These are phyloP conservation scores for Oryzias sinensis DNA, from an alignment of 2,797 vertebrate genomes.

Conservation along the genomic window DNA sequence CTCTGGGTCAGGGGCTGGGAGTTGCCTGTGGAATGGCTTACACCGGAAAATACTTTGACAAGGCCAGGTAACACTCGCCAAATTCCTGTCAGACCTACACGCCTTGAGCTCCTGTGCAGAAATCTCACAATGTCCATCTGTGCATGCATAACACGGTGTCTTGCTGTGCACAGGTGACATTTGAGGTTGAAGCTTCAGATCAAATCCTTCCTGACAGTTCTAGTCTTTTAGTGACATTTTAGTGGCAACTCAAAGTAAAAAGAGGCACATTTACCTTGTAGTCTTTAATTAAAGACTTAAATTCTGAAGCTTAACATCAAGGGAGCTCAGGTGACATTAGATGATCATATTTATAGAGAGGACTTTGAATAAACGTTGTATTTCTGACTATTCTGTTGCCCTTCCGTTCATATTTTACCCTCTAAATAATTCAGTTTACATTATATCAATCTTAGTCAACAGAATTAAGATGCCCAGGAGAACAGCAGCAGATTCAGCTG, in stretches of 20 bases:
- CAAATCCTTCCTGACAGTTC: slow-evolving; percentile 35
- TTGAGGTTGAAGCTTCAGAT: slow-evolving; percentile 30
- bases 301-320: not conserved
- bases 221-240: slow-evolving; percentile 26
- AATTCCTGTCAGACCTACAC: not conserved
- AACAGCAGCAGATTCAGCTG: slow-evolving; percentile 10
- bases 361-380: too few species aligned
- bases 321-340: not conserved
- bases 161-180: slow-evolving; percentile 43
- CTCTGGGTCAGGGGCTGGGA: slow-evolving; percentile 91
- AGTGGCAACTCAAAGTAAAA: slow-evolving; percentile 2
- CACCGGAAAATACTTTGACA: slow-evolving; percentile 94
- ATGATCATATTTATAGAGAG: not conserved
- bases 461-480: slow-evolving; percentile 12
- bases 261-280: slow-evolving; percentile 16
- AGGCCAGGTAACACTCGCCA: slow-evolving; percentile 84
- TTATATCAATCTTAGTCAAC: slow-evolving; percentile 2
- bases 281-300: slow-evolving; percentile 6
- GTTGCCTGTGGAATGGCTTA: slow-evolving; percentile 95
- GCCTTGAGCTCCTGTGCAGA: not conserved
- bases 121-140: not conserved
- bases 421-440: not conserved
- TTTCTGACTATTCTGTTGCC: not conserved
- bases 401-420: not conserved
- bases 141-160: slow-evolving; percentile 25